phyloP scores from a whole-genome alignment of 1,140 invertebrate species.

The Tetramorium alpestre region DNA sequence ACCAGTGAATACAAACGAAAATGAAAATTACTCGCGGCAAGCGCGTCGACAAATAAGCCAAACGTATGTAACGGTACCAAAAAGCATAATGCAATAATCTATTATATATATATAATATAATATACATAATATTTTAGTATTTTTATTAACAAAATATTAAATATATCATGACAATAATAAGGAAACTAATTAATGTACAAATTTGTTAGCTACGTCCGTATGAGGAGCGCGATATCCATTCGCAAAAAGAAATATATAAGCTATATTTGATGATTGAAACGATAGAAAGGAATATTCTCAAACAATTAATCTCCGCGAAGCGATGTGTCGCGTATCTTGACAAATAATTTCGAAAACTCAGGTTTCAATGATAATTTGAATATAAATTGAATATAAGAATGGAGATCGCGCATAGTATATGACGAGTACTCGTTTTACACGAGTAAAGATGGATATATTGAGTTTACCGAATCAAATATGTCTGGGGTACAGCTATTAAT shows the following conservation, averaged over 20 bases:
- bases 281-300: not conserved
- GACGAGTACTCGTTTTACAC: conserved; percentile 41
- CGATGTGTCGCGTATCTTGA: conserved; percentile 17
- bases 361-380: conserved; percentile 8
- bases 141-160: conserved; percentile 85
- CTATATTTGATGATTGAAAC: conserved; percentile 38
- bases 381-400: conserved; percentile 18
- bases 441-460: conserved; percentile 46
- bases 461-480: conserved; percentile 55
- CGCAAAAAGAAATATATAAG: conserved; percentile 19
- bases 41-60: conserved; percentile 76
- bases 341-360: conserved; percentile 36
- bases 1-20: conserved; percentile 37
- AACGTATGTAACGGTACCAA: conserved; percentile 85
- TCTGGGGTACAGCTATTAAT: conserved; percentile 62
- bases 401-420: conserved; percentile 54
- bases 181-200: conserved; percentile 86
- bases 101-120: conserved; percentile 84
- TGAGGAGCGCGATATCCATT: conserved; percentile 73
- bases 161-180: conserved; percentile 85
- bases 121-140: conserved; percentile 86
- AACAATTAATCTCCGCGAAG: not conserved
- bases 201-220: conserved; percentile 84
- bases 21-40: conserved; percentile 54
- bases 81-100: conserved; percentile 86